A percentile compares a stretch with the other conserved stretches of the same genome.
These are phyloP conservation scores for Allolobophora icterica DNA, from an alignment of 2,888 invertebrate genomes.

Conservation along the genomic window DNA sequence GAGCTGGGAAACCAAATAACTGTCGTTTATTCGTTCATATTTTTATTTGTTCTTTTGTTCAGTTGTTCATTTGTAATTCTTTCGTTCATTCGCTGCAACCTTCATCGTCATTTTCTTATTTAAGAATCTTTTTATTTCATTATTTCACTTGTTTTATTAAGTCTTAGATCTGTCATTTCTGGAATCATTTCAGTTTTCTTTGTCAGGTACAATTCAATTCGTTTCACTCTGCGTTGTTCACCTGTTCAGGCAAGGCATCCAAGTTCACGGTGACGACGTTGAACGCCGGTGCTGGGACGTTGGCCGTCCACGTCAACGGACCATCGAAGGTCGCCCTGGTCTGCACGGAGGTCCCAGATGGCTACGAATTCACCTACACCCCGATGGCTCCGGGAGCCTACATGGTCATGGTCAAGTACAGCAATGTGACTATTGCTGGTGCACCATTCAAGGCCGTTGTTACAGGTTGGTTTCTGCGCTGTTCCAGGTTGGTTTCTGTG, in stretches of 20 bases:
- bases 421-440: slow-evolving; percentile 87
- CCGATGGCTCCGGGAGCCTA: slow-evolving; percentile 94
- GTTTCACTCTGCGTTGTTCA: background rate
- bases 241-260: slow-evolving; percentile 77
- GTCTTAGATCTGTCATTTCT: background rate
- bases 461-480: slow-evolving; percentile 58
- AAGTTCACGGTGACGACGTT: slow-evolving; percentile 94
- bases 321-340: slow-evolving; percentile 91
- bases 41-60: too few species aligned
- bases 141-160: background rate
- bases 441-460: slow-evolving; percentile 86
- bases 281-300: slow-evolving; percentile 89
- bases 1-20: too few species aligned
- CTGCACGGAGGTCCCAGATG: slow-evolving; percentile 94
- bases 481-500: too few species aligned
- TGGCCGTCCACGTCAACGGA: slow-evolving; percentile 91
- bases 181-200: background rate
- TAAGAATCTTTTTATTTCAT: background rate
- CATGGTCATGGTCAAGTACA: slow-evolving; percentile 93
- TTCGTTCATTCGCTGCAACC: too few species aligned
- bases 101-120: background rate
- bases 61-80: too few species aligned
- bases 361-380: slow-evolving; percentile 95
- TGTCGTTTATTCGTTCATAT: too few species aligned
- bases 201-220: background rate